Conservation (phyloP, 2,113 vertebrate genomes). For the Stictonetta naevosa region DNA sequence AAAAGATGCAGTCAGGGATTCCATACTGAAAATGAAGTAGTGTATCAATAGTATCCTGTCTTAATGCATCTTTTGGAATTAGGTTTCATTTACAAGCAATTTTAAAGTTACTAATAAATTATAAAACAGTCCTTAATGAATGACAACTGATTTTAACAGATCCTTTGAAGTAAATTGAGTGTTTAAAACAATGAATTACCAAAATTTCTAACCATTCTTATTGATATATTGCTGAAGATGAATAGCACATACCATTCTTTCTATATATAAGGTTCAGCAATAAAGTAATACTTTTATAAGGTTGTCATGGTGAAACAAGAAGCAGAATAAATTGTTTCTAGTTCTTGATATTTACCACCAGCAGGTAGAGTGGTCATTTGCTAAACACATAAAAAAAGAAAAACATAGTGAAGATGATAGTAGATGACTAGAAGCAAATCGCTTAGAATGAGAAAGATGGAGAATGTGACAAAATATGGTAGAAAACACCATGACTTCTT, state of each 20-base stretch:
- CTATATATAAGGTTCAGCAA: neutral
- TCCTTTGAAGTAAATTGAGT: neutral
- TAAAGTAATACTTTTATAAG: neutral
- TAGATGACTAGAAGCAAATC: neutral
- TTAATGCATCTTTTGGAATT: neutral
- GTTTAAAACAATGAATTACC: neutral
- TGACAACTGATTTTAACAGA: neutral
- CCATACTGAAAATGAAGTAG: neutral
- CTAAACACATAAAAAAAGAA: neutral
- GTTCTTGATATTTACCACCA: neutral
- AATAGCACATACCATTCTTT: neutral
- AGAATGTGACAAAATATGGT: neutral
- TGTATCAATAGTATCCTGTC: neutral
- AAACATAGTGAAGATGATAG: neutral
- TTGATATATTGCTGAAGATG: neutral
- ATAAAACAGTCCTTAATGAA: rapidly evolving
- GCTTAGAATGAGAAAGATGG: neutral
- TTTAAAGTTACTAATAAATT: neutral
- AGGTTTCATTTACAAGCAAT: neutral
- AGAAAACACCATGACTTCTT: neutral
- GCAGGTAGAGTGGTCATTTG: neutral
- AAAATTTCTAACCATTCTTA: neutral
- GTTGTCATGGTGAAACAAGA: neutral
- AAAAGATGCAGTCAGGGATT: neutral
- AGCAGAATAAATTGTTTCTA: neutral